Conservation (phyloP, 2,113 vertebrate genomes). For the Cynoglossus semilaevis region DNA sequence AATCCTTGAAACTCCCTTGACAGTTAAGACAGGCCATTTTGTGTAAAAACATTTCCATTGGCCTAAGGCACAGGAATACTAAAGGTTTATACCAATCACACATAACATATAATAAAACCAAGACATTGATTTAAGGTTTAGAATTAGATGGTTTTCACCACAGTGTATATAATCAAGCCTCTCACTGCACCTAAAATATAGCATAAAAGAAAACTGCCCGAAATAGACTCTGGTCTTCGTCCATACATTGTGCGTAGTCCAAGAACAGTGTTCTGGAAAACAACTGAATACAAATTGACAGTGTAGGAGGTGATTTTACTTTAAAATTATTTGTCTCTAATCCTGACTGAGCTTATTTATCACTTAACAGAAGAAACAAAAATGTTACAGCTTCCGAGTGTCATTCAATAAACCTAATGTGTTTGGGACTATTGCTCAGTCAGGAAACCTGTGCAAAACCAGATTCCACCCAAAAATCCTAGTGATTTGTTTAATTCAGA, state of each 20-base stretch:
- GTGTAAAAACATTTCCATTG: constrained; percentile 75
- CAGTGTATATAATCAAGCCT: constrained; percentile 68
- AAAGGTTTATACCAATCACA: constrained; percentile 68
- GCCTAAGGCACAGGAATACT: constrained; percentile 81
- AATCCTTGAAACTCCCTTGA: constrained; percentile 66
- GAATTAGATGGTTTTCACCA: constrained; percentile 56
- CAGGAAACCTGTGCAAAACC: no score
- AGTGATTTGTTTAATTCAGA: neutral
- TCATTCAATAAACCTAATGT: no score
- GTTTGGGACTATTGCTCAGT: no score
- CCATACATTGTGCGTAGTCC: constrained; percentile 69
- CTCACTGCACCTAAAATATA: constrained; percentile 58
- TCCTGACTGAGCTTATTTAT: constrained; percentile 7
- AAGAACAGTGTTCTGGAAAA: constrained; percentile 39
- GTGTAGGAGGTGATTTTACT: no score
- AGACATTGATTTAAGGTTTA: constrained; percentile 57
- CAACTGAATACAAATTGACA: constrained; percentile 1
- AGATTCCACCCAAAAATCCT: no score
- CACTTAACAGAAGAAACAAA: no score
- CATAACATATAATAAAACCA: constrained; percentile 61
- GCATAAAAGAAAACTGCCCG: constrained; percentile 56
- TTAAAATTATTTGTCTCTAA: neutral
- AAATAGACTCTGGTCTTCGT: constrained; percentile 47
- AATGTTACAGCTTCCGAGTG: no score
- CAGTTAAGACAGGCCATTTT: constrained; percentile 72